Base-by-base conservation (phyloP, 2,797 vertebrate species). In the Sandelia bainsii region DNA sequence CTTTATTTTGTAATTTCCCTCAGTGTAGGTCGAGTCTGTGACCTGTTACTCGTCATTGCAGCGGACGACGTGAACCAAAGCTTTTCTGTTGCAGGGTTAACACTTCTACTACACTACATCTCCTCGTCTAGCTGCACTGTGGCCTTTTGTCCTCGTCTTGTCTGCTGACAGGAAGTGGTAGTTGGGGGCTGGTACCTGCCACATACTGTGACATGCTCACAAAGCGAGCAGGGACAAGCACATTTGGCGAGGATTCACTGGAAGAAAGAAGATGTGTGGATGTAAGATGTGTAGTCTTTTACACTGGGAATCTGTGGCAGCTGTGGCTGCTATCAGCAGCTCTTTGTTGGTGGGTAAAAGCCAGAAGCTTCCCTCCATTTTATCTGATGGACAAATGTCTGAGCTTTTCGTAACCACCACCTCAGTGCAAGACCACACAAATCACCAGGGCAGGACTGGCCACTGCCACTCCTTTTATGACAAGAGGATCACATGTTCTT, bases 111-210 rank as follows among this genome's bases (percentile, higher is more conserved):
- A 62, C 60, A 67, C 77, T 69, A 73, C 77, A 70, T 76, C 82
- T 61, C 45, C 73, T 56, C 52, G 66, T 81, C 82, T 81, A 74
- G 61, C 77, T 66, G 60, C 75, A 11, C 70, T 9, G 22, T 25
- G 52, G 75, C 81, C 84, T 67, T 85, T 90, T 91, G 84, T 88
- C 80, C 87, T 71, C 48, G 11, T 75, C 81, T 61, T 73, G 86
- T 90, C 67, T 6, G 29, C 80, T 88, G 88, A 87, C 86, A 86
- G 80, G 80, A 81, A 75, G 77, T 50, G 61, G 72, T 42, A 60
- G 76, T 80, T 4, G 39, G 80, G 78, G 84, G 79, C 75, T 62
- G 77, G 77, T 80, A 86, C 83, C 90, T 89, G 89, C 85, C 90
- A 90, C 69, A 45, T 20, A n/a, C 64, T 29, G 69, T 90, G 89